Base-by-base conservation (phyloP, 1,140 invertebrate species). In the Drosophila nigrodunni region DNA sequence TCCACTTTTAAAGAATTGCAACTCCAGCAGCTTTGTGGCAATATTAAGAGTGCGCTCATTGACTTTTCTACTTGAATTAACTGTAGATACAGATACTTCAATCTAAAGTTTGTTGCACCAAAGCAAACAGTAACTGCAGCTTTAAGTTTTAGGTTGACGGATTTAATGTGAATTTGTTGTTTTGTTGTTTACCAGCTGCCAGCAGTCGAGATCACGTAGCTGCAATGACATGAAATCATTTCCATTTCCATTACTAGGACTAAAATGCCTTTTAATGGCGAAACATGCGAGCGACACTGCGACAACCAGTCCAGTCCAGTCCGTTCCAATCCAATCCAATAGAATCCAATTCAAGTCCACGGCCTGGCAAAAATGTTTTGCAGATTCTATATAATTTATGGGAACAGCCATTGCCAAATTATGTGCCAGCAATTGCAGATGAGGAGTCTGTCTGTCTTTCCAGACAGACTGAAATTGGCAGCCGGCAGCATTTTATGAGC, bases 151-250 rank as follows among this genome's bases (percentile, higher is more conserved):
- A 1, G 9, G 9, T 10, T 7, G 18, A 10, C 54, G 25, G 25
- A 30, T 57, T 57, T 41, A 57, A 57, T 13, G 7, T 37, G 15
- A 18, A 11, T 41, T 55, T 13, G 30, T 35, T 35, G 10, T 41
- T 41, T 41, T 41, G 11, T 11, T 13, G 41, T n/a, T 10, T 59
- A 15, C 10, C 34, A 43, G 9, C 3, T 25, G 55, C 7, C 25
- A 46, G 43, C 44, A 79, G 65, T 75, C 78, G 46, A 46, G 49
- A 83, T 77, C 83, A 88, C 83, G 83, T 87, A 88, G 55, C 73
- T 88, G 83, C 83, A 88, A 78, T 83, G 83, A 83, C 83, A 78
- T 65, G 64, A 77, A 88, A 83, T 80, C 73, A 87, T 88, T 83
- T 82, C 66, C 72, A 88, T 82, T 79, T 79, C 72, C 75, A 78